Base-by-base conservation (phyloP, 2,113 vertebrate species). In the Sinocyclocheilus maitianheensis region DNA sequence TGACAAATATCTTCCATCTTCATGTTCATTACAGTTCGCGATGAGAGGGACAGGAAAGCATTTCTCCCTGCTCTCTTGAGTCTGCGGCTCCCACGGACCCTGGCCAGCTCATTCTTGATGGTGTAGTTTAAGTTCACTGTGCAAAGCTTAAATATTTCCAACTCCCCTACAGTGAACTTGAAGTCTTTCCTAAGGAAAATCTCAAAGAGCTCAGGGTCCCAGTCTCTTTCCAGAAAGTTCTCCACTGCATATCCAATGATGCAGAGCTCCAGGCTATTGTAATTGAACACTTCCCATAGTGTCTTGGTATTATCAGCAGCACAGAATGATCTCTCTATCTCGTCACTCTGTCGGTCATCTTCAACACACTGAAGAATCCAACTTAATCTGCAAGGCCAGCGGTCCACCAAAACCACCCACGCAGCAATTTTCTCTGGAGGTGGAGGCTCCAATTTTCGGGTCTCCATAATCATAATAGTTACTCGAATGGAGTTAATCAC, bases 371-470 rank as follows among this genome's bases (percentile, higher is more conserved):
- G 97, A 65, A 98, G 90, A 0, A 94, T 93, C 98, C 97, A 99
- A 80, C 97, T 99, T 65, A 99, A 90, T 5, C 97, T 95, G 79
- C 98, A 97, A 0, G 97, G 98, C 98, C 98, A 99, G 37, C 93
- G 95, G 65, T 97, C 96, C 0, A 95, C 96, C 69, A 98, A 60
- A 43, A 98, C 94, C 34, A 97, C 96, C 97, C 97, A 99, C 0
- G 97, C 96, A 16, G 96, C 96, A 0, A 97, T 90, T 5, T 91
- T 51, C 11, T 95, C 91, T 22, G 90, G 84, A 3, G 93, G 88
- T 0, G 92, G 87, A 2, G 91, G 60, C 65, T 94, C 85, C 4
- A 22, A 79, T 10, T 88, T 78, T 37, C 93, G 88, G 1, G 88
- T 93, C 71, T 94, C 92, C 87, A 97, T 94, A 26, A 99, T 93